phyloP scores from a whole-genome alignment of 2,888 invertebrate species.

The Nomada goodeniana region DNA sequence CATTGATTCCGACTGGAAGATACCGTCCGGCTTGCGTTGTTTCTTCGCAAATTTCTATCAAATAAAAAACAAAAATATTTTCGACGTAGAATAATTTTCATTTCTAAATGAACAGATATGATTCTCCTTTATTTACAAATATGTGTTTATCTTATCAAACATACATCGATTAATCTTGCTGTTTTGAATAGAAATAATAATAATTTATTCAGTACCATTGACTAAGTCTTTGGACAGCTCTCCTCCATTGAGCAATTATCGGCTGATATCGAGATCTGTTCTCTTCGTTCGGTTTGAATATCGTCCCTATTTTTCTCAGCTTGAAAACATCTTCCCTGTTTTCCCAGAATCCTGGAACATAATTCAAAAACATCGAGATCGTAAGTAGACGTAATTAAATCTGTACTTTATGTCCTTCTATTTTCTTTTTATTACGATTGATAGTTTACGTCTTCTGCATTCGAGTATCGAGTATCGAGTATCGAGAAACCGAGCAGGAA shows the following conservation, averaged over 20 bases:
- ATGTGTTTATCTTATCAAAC: neutral
- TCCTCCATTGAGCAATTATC: slow-evolving; percentile 85
- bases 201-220: slow-evolving; percentile 85
- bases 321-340: slow-evolving; percentile 88
- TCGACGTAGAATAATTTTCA: too few relatives aligned
- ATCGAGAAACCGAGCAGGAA: too few relatives aligned
- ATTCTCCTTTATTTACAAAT: too few relatives aligned
- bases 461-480: too few relatives aligned
- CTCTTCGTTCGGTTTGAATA: slow-evolving; percentile 86
- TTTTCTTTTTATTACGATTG: neutral
- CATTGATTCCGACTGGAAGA: neutral
- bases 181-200: neutral
- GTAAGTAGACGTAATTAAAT: too few relatives aligned
- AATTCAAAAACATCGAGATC: neutral
- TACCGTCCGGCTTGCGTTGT: too few relatives aligned
- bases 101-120: too few relatives aligned
- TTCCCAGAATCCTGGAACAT: slow-evolving; percentile 89
- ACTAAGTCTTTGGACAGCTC: slow-evolving; percentile 86
- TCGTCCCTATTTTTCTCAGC: slow-evolving; percentile 87
- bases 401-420: too few relatives aligned
- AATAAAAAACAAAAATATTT: too few relatives aligned
- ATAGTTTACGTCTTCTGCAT: neutral
- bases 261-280: slow-evolving; percentile 77
- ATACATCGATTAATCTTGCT: neutral
- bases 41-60: neutral